Percentiles rank a stretch among this genome's conserved stretches.
phyloP scores from a whole-genome alignment of 2,113 vertebrate genomes.

The Sterrhoptilus dennistouni region DNA sequence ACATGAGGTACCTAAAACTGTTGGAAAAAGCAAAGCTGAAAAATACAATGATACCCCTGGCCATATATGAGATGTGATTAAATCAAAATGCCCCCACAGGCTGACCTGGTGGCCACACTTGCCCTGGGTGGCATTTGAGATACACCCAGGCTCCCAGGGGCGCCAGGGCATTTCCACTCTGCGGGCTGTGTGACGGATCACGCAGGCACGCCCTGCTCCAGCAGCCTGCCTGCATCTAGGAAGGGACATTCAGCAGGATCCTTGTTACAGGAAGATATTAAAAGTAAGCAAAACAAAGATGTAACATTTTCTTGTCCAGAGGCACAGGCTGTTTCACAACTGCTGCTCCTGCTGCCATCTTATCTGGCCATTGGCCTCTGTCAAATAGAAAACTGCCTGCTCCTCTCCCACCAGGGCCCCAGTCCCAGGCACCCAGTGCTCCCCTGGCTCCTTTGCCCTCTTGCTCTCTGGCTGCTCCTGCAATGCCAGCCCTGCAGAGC shows the following conservation, averaged over 20 bases:
- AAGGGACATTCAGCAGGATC: neutral
- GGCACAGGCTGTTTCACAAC: too few relatives aligned
- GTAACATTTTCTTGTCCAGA: neutral
- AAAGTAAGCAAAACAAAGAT: neutral
- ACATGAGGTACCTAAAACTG: conserved; percentile 18
- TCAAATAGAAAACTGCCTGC: neutral
- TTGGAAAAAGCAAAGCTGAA: conserved; percentile 7
- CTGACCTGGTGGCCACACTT: neutral
- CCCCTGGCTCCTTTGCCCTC: neutral
- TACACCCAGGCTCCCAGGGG: neutral
- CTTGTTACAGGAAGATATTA: neutral
- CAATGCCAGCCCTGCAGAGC: neutral
- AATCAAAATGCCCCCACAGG: neutral
- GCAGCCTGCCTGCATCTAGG: neutral
- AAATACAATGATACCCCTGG: neutral
- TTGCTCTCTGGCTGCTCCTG: neutral
- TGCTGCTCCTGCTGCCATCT: neutral
- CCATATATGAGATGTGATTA: neutral
- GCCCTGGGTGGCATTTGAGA: fast-evolving
- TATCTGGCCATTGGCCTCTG: neutral
- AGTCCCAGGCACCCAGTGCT: neutral
- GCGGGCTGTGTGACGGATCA: fast-evolving
- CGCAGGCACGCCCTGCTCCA: fast-evolving
- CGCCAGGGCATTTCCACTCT: fast-evolving
- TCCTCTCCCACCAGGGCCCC: neutral